Evolutionary conservation across 2,797 vertebrate genomes (phyloP).

Genomic region (Peromyscus melanophrys): DNA sequence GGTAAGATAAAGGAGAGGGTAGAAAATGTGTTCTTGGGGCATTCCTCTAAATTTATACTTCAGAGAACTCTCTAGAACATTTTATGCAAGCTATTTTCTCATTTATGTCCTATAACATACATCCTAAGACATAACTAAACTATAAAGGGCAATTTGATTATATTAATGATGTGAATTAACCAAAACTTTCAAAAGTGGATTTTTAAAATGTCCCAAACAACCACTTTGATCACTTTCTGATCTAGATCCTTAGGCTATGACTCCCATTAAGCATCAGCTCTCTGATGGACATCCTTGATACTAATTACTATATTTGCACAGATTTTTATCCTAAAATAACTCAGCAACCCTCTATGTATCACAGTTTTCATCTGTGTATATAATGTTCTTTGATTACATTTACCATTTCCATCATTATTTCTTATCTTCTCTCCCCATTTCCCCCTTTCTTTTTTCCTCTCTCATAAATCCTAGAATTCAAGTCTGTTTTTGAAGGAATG

Average conservation of each 20-base stretch:
- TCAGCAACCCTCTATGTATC: neutral
- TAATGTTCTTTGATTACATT: neutral
- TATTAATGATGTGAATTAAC: neutral
- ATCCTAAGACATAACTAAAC: neutral
- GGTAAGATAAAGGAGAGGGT: rapidly evolving
- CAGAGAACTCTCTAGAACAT: neutral
- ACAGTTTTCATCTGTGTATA: neutral
- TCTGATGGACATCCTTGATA: neutral
- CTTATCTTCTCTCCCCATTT: no score
- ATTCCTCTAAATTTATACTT: neutral
- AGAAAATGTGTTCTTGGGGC: neutral
- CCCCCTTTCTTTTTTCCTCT: neutral
- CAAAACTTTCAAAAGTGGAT: conserved; percentile 3
- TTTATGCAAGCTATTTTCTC: neutral
- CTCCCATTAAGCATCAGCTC: neutral
- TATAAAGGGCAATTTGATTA: neutral
- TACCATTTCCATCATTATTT: neutral
- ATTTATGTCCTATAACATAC: neutral
- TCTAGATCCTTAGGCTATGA: neutral
- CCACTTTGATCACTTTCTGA: neutral
- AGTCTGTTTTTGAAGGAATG: neutral
- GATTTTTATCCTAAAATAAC: neutral
- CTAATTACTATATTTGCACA: neutral
- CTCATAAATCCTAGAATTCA: neutral
- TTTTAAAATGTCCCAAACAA: neutral